Percentiles rank a stretch among this genome's conserved stretches.
These are phyloP conservation scores for Caenorhabditis macrosperma DNA, from an alignment of 2,888 invertebrate species.

Conservation along the genomic window DNA sequence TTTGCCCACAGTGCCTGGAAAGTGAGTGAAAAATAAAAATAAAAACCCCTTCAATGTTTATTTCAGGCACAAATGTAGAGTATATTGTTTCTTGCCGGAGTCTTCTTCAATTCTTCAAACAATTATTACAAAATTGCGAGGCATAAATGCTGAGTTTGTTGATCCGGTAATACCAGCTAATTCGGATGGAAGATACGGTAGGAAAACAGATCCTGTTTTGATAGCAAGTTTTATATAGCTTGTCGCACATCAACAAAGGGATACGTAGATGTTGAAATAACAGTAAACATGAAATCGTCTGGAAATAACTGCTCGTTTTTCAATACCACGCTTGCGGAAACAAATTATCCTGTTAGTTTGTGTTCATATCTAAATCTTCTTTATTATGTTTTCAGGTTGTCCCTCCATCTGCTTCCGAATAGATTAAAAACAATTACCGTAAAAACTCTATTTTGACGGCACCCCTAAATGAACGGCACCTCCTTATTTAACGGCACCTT, in stretches of 20 bases:
- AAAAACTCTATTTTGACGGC: no score
- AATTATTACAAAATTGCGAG: slow-evolving; percentile 28
- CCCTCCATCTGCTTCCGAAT: no score
- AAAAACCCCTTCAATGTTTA: not conserved
- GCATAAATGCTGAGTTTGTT: slow-evolving; percentile 38
- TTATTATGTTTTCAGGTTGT: no score
- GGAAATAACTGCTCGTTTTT: slow-evolving; percentile 6
- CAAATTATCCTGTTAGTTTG: no score
- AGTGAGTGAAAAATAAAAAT: slow-evolving; percentile 24
- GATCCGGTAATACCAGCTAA: slow-evolving; percentile 42
- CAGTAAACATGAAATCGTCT: slow-evolving; percentile 22
- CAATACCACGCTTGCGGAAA: not conserved
- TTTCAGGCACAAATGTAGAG: slow-evolving; percentile 29
- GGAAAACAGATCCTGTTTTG: not conserved
- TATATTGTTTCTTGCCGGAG: slow-evolving; percentile 49
- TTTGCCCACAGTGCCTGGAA: slow-evolving; percentile 46
- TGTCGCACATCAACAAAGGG: slow-evolving; percentile 40
- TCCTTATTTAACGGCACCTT: no score
- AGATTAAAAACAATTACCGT: no score
- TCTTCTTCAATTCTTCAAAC: slow-evolving; percentile 38
- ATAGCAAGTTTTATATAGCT: slow-evolving; percentile 26
- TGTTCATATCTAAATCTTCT: no score
- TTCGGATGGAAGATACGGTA: slow-evolving; percentile 48
- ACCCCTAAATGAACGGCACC: no score
- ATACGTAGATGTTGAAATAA: slow-evolving; percentile 40